Conservation (phyloP, 2,888 invertebrate species). For the Spodoptera exigua region DNA sequence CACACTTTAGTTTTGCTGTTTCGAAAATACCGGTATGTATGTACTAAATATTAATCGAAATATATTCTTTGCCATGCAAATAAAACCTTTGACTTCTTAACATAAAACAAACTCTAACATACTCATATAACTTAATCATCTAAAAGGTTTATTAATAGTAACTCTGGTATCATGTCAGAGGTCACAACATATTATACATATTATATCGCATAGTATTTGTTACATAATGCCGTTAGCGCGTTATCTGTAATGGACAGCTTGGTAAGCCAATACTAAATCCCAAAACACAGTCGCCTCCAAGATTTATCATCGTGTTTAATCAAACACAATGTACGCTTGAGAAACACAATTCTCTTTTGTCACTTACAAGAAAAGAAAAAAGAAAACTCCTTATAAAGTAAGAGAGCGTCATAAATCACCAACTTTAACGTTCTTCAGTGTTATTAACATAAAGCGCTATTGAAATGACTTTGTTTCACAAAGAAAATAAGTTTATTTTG, state of each 20-base stretch:
- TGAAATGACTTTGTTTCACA: slow-evolving; percentile 49
- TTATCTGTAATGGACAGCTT: slow-evolving; percentile 46
- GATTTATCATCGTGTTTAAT: slow-evolving; percentile 44
- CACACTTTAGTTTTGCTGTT: no score
- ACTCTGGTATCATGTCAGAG: neutral
- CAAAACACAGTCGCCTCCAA: slow-evolving; percentile 22
- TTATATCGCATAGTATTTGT: slow-evolving; percentile 18
- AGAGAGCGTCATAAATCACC: slow-evolving; percentile 43
- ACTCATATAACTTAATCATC: no score
- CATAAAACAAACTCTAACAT: no score
- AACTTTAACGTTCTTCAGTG: slow-evolving; percentile 55
- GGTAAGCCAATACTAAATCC: slow-evolving; percentile 39
- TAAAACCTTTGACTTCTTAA: no score
- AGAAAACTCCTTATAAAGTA: slow-evolving; percentile 31
- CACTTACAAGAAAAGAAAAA: slow-evolving; percentile 42
- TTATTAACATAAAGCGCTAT: slow-evolving; percentile 52
- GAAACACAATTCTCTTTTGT: slow-evolving; percentile 42
- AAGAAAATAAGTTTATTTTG: slow-evolving; percentile 47
- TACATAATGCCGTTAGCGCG: slow-evolving; percentile 33
- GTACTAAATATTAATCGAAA: no score
- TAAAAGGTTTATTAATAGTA: no score
- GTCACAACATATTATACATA: slow-evolving; percentile 14
- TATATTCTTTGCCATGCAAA: no score
- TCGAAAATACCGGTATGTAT: no score
- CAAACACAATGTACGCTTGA: slow-evolving; percentile 41